Evolutionary conservation across 2,113 vertebrate species (phyloP).

Genomic region (Tenebrosternarchus preto): DNA sequence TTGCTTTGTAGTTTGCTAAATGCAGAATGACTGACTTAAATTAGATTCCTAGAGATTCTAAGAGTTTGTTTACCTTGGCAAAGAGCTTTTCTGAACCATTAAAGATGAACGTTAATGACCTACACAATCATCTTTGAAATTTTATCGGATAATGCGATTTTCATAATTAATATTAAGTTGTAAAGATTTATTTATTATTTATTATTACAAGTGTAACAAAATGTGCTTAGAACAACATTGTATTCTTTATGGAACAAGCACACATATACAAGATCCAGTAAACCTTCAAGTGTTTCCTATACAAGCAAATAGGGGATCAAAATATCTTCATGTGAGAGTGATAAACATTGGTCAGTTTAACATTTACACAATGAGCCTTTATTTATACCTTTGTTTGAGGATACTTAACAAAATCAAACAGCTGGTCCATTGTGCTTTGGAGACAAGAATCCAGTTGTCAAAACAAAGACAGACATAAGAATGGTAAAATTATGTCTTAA

Average conservation of each 20-base stretch:
- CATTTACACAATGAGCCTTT: not conserved
- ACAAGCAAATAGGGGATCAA: too few species aligned
- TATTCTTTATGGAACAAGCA: too few species aligned
- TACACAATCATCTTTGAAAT: not conserved
- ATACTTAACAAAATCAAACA: constrained; percentile 10
- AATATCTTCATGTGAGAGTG: too few species aligned
- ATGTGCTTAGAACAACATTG: too few species aligned
- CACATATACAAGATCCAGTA: too few species aligned
- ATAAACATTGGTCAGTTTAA: too few species aligned
- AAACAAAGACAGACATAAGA: constrained; percentile 13
- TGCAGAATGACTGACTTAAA: not conserved
- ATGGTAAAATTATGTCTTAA: too few species aligned
- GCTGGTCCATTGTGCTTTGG: not conserved
- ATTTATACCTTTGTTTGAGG: not conserved
- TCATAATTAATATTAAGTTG: not conserved
- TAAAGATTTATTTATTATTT: not conserved
- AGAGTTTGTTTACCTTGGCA: not conserved
- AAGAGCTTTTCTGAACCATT: not conserved
- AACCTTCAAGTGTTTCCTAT: too few species aligned
- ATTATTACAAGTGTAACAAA: not conserved
- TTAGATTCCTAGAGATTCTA: not conserved
- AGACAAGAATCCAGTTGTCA: constrained; percentile 20
- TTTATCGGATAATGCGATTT: not conserved
- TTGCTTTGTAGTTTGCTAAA: not conserved
- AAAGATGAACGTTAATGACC: not conserved